Evolutionary conservation across 2,888 invertebrate genomes (phyloP).

Genomic region (Tenthredo livida): DNA sequence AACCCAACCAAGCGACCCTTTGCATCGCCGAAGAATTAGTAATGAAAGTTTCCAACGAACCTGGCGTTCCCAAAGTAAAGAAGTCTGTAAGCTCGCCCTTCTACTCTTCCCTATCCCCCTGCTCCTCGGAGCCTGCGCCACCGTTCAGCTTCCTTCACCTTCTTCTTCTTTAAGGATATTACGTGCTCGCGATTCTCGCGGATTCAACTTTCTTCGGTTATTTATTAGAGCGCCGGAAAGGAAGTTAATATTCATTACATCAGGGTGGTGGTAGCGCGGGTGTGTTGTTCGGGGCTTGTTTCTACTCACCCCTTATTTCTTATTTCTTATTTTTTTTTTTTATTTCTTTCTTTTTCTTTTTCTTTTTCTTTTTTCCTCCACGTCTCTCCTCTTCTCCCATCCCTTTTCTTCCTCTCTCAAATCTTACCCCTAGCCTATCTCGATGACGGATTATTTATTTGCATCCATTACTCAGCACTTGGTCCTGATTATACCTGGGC

Average conservation of each 20-base stretch:
- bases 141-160: constrained; percentile 37
- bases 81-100: constrained; percentile 69
- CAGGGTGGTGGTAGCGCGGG: constrained; percentile 32
- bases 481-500: constrained; percentile 58
- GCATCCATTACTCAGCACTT: constrained; percentile 56
- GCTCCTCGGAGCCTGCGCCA: neutral
- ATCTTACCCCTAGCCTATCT: constrained; percentile 24
- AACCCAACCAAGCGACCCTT: constrained; percentile 8
- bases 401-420: neutral
- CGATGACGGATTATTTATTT: constrained; percentile 63
- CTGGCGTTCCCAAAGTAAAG: constrained; percentile 69
- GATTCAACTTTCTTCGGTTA: constrained; percentile 69
- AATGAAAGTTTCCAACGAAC: constrained; percentile 68
- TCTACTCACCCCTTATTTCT: constrained; percentile 23
- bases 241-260: constrained; percentile 67
- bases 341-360: neutral
- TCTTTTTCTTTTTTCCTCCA: neutral
- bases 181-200: constrained; percentile 55
- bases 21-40: constrained; percentile 26
- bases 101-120: constrained; percentile 63
- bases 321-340: neutral
- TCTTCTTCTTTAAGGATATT: constrained; percentile 47
- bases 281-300: constrained; percentile 50
- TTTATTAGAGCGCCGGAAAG: constrained; percentile 65
- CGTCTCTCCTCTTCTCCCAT: neutral